phyloP scores from a whole-genome alignment of 2,797 vertebrate species.

The Artibeus jamaicensis region DNA sequence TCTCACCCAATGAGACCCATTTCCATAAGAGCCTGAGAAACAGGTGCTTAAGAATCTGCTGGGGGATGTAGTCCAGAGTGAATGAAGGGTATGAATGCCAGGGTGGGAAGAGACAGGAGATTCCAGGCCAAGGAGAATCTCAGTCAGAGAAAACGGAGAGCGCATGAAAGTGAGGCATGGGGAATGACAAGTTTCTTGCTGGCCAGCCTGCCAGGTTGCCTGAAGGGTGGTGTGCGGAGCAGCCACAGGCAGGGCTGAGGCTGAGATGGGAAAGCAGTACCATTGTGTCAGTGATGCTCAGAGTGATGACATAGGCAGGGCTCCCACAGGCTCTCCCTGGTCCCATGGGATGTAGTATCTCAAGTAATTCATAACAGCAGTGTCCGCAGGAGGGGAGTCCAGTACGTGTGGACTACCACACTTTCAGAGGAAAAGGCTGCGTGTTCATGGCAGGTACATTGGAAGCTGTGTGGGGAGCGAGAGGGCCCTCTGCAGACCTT shows the following conservation, averaged over 20 bases:
- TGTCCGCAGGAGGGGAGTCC: accelerated
- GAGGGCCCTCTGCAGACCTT: accelerated
- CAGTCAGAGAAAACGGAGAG: not conserved
- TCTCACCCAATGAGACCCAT: not conserved
- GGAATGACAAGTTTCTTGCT: not conserved
- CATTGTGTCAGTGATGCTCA: not conserved
- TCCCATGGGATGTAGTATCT: not conserved
- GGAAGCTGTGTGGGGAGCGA: accelerated
- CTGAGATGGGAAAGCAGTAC: accelerated
- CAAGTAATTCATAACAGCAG: not conserved
- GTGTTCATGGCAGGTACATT: not conserved
- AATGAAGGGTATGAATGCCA: not conserved
- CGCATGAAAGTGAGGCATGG: not conserved
- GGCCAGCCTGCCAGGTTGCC: not conserved
- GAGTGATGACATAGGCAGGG: not conserved
- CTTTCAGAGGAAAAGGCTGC: not conserved
- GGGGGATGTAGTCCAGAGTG: not conserved
- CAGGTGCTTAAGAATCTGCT: not conserved
- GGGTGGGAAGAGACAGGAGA: not conserved
- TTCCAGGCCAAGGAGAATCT: not conserved
- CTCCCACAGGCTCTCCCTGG: not conserved
- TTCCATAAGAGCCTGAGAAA: not conserved
- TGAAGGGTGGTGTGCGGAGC: not conserved
- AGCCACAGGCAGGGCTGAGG: not conserved
- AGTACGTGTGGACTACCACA: accelerated